phyloP scores from a whole-genome alignment of 2,113 vertebrate genomes.

The Phyllostomus hastatus region DNA sequence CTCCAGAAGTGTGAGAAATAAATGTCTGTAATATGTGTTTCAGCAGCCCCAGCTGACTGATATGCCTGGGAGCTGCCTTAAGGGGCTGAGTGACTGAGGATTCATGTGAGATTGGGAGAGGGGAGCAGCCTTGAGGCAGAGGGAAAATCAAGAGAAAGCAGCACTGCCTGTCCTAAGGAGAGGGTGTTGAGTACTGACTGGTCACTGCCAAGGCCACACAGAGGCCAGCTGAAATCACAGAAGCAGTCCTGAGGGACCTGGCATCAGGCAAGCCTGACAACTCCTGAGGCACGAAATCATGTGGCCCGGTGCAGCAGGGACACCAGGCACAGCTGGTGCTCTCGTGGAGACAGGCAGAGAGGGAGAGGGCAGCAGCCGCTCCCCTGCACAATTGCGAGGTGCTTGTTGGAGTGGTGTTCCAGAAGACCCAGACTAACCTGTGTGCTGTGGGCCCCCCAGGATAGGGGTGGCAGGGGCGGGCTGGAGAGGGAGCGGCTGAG shows the following conservation, averaged over 20 bases:
- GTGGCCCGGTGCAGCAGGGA: background rate
- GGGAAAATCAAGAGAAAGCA: background rate
- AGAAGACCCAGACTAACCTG: background rate
- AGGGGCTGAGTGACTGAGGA: background rate
- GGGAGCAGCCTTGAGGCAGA: background rate
- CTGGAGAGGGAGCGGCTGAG: background rate
- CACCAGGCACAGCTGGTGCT: too few relatives aligned
- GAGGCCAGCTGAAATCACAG: background rate
- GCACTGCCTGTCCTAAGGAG: background rate
- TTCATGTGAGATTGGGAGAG: background rate
- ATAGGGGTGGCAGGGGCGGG: accelerated
- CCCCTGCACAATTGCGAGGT: background rate
- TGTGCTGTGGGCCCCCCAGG: too few relatives aligned
- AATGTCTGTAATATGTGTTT: background rate
- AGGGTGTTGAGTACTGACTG: background rate
- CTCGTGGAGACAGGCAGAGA: too few relatives aligned
- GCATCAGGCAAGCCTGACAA: background rate
- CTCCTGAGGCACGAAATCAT: background rate
- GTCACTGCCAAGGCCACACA: background rate
- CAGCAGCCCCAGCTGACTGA: background rate
- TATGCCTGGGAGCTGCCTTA: background rate
- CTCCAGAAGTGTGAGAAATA: background rate
- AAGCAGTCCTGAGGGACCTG: background rate
- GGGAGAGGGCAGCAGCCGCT: background rate
- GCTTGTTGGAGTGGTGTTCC: background rate